Evolutionary conservation across 2,113 vertebrate species (phyloP).

Genomic region (Nipponia nippon): DNA sequence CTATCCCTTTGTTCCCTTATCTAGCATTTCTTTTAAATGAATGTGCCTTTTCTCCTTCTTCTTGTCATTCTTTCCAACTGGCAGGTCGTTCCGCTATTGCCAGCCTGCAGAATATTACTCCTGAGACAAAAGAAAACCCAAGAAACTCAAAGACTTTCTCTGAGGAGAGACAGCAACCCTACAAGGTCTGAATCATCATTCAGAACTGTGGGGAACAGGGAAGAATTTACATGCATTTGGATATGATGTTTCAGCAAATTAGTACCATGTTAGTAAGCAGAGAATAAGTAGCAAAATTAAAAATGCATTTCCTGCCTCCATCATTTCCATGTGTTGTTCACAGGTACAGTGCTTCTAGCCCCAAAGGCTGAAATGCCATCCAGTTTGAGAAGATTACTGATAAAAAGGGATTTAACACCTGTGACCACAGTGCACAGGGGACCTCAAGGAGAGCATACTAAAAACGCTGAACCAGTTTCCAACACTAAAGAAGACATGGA

Average conservation of each 20-base stretch:
- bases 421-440: background rate
- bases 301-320: background rate
- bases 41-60: background rate
- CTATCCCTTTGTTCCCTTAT: background rate
- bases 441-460: background rate
- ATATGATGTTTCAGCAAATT: background rate
- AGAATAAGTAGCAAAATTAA: background rate
- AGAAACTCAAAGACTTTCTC: background rate
- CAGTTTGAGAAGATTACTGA: background rate
- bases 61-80: background rate
- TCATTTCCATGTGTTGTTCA: background rate
- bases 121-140: background rate
- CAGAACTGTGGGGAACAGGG: background rate
- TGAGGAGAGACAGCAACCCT: background rate
- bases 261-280: background rate
- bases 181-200: background rate
- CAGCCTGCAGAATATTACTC: background rate
- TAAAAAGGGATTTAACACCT: background rate
- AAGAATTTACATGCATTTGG: background rate
- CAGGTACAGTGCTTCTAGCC: background rate
- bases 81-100: background rate
- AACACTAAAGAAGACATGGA: background rate
- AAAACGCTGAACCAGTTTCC: background rate
- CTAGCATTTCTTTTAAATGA: background rate
- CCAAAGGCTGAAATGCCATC: background rate